Conservation (phyloP, 64 coral and sea anemone genomes). For the Stichodactyla helianthus region DNA sequence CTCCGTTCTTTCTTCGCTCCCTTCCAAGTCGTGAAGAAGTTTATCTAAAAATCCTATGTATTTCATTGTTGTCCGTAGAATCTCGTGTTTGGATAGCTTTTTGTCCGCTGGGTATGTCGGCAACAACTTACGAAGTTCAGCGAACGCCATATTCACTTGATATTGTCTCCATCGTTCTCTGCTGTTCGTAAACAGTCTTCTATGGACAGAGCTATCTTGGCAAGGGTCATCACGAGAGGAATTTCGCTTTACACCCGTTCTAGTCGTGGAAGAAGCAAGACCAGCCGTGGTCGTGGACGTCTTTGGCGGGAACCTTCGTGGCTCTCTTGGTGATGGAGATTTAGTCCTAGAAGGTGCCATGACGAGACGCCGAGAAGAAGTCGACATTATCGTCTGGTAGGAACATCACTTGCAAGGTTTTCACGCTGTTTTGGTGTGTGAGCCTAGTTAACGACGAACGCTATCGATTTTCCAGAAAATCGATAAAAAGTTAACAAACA, state of each 20-base stretch:
- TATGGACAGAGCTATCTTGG: not conserved
- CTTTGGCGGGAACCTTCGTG: not conserved
- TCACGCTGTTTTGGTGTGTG: not conserved
- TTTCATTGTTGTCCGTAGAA: slow-evolving; percentile 76
- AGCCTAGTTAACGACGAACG: not conserved
- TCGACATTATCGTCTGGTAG: not conserved
- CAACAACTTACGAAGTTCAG: slow-evolving; percentile 83
- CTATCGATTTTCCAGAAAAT: not conserved
- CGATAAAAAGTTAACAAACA: slow-evolving; percentile 8
- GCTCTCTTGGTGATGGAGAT: not conserved
- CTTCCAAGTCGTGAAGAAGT: slow-evolving; percentile 64
- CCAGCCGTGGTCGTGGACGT: not conserved
- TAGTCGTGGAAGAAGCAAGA: not conserved
- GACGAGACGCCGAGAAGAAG: not conserved
- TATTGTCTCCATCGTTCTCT: slow-evolving; percentile 90
- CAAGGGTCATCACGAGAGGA: not conserved
- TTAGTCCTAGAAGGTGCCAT: slow-evolving; percentile 11
- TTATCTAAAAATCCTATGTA: slow-evolving; percentile 82
- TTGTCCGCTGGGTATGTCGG: slow-evolving; percentile 89
- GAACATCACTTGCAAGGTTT: not conserved
- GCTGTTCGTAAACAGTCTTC: slow-evolving; percentile 74
- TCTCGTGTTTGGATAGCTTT: slow-evolving; percentile 95
- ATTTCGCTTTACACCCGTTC: not conserved
- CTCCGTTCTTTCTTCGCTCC: slow-evolving; percentile 9
- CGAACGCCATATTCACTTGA: slow-evolving; percentile 95